Conservation (phyloP, 2,888 invertebrate species). For the Epsilonema sp. region DNA sequence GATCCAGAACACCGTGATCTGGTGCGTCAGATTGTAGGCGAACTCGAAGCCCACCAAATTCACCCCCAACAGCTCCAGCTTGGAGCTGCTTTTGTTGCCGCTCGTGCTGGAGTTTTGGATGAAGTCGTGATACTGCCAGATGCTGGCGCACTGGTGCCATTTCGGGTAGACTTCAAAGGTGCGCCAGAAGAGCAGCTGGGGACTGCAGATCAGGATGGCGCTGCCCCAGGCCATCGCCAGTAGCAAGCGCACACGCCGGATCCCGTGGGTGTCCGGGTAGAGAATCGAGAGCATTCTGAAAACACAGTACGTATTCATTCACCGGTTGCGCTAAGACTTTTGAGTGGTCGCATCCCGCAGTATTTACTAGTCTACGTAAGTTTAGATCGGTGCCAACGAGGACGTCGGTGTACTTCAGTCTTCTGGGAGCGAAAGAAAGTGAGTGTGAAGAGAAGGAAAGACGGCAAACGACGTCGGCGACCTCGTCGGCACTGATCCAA, state of each 20-base stretch:
- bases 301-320: too few relatives aligned
- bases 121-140: too few relatives aligned
- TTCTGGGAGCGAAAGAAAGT: too few relatives aligned
- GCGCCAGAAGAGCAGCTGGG: slow-evolving; percentile 1
- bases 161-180: neutral
- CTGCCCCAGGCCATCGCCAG: neutral
- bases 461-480: too few relatives aligned
- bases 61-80: neutral
- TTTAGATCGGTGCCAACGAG: too few relatives aligned
- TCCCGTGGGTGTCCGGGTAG: neutral
- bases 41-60: neutral
- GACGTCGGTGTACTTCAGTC: too few relatives aligned
- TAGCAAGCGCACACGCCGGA: neutral
- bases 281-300: slow-evolving; percentile 22
- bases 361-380: too few relatives aligned
- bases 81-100: neutral
- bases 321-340: too few relatives aligned
- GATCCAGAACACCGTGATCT: neutral
- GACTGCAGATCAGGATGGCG: neutral
- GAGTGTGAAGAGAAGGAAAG: too few relatives aligned
- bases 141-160: slow-evolving; percentile 2
- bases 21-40: neutral
- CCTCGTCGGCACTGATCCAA: too few relatives aligned
- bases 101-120: too few relatives aligned
- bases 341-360: too few relatives aligned